Evolutionary conservation across 2,888 invertebrate species (phyloP).

Genomic region (Acleris emargana): DNA sequence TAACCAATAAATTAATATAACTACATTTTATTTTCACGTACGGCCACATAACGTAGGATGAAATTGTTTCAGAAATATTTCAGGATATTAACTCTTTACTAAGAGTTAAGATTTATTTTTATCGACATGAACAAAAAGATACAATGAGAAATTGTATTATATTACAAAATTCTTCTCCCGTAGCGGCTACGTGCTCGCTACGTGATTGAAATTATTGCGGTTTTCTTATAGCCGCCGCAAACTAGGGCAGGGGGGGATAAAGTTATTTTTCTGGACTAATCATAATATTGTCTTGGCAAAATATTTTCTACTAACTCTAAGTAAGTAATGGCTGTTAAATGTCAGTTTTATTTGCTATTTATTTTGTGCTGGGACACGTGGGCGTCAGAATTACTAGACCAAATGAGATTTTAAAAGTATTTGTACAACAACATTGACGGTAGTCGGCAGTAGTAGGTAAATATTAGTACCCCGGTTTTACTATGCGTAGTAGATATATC

Average conservation of each 20-base stretch:
- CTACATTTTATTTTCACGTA: no score
- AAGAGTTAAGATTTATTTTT: constrained; percentile 28
- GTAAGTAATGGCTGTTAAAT: no score
- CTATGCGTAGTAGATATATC: no score
- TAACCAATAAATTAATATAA: no score
- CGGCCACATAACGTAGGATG: no score
- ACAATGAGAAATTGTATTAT: constrained; percentile 33
- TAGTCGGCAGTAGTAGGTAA: no score
- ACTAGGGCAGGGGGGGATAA: neutral
- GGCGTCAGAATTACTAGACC: no score
- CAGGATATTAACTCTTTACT: constrained; percentile 2
- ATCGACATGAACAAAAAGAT: constrained; percentile 26
- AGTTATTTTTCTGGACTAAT: neutral
- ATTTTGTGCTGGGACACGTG: no score
- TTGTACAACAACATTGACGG: no score
- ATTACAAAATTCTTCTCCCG: constrained; percentile 32
- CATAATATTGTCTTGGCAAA: neutral
- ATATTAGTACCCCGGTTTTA: no score
- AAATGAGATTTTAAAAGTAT: no score
- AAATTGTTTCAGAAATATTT: neutral
- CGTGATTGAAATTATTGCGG: constrained; percentile 35
- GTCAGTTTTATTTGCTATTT: no score
- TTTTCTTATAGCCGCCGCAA: constrained; percentile 5
- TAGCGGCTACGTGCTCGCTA: constrained; percentile 26
- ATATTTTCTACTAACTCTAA: neutral